Evolutionary conservation across 2,113 vertebrate species (phyloP), one percentile per base, ranked within the genome.

Genomic region (Amphiprion ocellaris): DNA sequence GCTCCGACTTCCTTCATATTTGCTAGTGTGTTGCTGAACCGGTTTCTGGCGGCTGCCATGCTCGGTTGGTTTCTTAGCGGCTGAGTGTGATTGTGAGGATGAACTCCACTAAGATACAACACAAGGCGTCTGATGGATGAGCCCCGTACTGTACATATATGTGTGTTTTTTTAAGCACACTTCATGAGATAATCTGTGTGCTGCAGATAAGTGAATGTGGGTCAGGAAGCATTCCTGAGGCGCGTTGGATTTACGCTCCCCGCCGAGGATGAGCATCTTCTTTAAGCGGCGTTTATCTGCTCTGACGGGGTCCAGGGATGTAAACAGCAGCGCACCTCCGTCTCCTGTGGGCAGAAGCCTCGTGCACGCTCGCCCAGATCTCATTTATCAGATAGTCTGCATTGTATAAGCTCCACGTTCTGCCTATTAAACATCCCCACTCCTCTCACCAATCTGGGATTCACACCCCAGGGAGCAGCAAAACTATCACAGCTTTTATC

Each of bases 131-230:
- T 37, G 33, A 37, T 9, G 33, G 33, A 37, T 10, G 33, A 33
- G 33, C 30, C 2, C 33, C 8, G 33, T 37, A 37, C 33, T 37
- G 33, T 37, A 37, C 9, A 37, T 37, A 37, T 37, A 37, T 37
- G 33, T 37, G 2, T 30, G 30, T 30, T 37, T 37, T 10, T 37
- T 37, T 10, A 37, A 37, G 16, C 52, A 56, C 58, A 60, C 39
- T 73, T 59, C 64, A 28, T 47, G 37, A 68, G 78, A 75, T 84
- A 37, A 82, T 71, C 74, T 72, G 70, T 41, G 66, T 16, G 66
- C 9, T n/a, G 69, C 54, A 74, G 81, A 81, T 84, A 54, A 81
- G 66, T 73, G 12, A 82, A 88, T 88, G 72, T 80, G 79, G 86
- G 86, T 85, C 86, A 85, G 28, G 41, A 58, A 76, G 10, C 15